Evolutionary conservation across 1,140 invertebrate species (phyloP), one percentile per base, ranked within the genome.

Genomic region (Platyura marginata): DNA sequence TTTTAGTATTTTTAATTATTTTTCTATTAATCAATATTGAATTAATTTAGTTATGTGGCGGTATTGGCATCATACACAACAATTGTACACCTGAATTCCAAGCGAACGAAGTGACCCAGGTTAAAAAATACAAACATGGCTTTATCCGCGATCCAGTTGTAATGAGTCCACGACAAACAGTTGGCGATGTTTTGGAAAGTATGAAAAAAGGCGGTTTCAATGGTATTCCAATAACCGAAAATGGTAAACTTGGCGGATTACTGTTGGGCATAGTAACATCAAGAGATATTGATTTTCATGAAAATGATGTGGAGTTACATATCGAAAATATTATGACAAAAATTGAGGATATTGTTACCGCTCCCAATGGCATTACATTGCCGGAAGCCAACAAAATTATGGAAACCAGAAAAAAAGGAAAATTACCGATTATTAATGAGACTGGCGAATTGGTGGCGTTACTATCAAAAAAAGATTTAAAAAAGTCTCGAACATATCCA

Each of bases 81-180:
- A 99, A 99, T 62, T 98, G 95, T 62, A 81, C 85, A 1, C 70
- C 86, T 5, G 85, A 94, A 47, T 91, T 90, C 62, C 95, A 98
- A 69, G 90, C 93, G 11, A 83, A 81, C 57, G 93, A 99, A 74
- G 93, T 98, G 11, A 71, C 78, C 46, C 97, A 96, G 75, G 95
- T 98, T 3, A 99, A 99, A 65, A 94, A 94, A 61, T 98, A 98
- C 63, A 95, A 98, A 63, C 95, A 98, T 66, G 95, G 95, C 8
- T 98, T 98, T 56, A 98, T 98, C 51, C 71, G 87, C 38, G 88
- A 97, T 61, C 95, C 95, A 3, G 77, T 93, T 13, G 92, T 95
- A 18, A 75, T 98, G 56, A 81, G 38, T 23, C 89, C 90, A 1
- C 66, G 70, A 13, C 72, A 93, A 49, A 88, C 78, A 3, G 81